A percentile compares a stretch with the other conserved stretches of the same genome.
Evolutionary conservation across 2,888 invertebrate genomes (phyloP).

Genomic region (Eristalis intricaria): DNA sequence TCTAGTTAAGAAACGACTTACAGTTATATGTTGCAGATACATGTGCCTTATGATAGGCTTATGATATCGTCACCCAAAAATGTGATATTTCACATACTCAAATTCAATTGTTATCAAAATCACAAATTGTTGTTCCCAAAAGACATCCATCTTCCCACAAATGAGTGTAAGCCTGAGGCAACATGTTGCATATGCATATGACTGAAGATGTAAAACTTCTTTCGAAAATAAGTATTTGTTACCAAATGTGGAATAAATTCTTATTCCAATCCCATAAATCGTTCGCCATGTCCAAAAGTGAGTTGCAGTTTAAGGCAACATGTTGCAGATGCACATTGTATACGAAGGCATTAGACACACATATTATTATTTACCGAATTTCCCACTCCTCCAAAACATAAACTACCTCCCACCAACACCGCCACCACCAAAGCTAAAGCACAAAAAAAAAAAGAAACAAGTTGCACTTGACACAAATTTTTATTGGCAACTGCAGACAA

Average conservation of each 20-base stretch:
- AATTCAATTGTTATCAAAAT: too few relatives aligned
- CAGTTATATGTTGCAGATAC: neutral
- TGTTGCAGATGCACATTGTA: too few relatives aligned
- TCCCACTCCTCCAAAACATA: neutral
- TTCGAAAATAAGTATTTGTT: neutral
- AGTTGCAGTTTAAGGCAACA: too few relatives aligned
- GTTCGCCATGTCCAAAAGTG: too few relatives aligned
- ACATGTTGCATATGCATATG: slow-evolving; percentile 16
- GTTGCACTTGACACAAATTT: neutral
- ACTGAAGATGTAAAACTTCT: neutral
- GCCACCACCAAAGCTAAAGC: neutral
- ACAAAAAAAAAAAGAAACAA: neutral
- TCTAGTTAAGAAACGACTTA: too few relatives aligned
- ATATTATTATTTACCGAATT: too few relatives aligned
- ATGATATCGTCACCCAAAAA: too few relatives aligned
- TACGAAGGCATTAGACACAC: too few relatives aligned
- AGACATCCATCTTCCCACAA: too few relatives aligned
- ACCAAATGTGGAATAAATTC: neutral
- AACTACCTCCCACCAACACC: neutral
- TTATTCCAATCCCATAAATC: neutral
- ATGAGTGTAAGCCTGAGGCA: neutral
- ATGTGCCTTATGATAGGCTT: neutral
- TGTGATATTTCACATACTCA: too few relatives aligned
- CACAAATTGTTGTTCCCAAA: too few relatives aligned
- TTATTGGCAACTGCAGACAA: neutral